These are phyloP conservation scores for Monopis laevigella DNA, from an alignment of 2,888 invertebrate genomes.

Conservation along the genomic window DNA sequence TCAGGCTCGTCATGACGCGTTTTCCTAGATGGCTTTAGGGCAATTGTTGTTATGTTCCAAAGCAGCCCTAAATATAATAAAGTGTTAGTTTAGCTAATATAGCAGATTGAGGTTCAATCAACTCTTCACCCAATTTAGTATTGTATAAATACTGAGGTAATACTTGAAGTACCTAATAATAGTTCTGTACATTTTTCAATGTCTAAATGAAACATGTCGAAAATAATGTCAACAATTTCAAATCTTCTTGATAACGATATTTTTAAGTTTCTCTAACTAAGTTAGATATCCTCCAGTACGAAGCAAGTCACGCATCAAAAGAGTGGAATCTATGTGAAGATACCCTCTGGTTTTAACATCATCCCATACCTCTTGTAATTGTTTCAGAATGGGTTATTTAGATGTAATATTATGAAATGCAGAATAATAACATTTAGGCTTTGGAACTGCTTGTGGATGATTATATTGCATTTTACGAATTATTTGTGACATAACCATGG, in stretches of 20 bases:
- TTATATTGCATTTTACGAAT: constrained; percentile 91
- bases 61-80: constrained; percentile 76
- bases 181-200: constrained; percentile 87
- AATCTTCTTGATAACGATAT: constrained; percentile 75
- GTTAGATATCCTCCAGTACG: constrained; percentile 86
- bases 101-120: constrained; percentile 83
- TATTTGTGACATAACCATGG: constrained; percentile 83
- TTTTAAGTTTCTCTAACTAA: constrained; percentile 79
- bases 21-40: constrained; percentile 68
- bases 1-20: constrained; percentile 70
- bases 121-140: constrained; percentile 71
- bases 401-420: constrained; percentile 78
- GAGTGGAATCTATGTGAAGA: constrained; percentile 85
- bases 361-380: constrained; percentile 77
- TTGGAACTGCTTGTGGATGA: constrained; percentile 77
- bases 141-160: constrained; percentile 79
- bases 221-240: constrained; percentile 86
- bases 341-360: constrained; percentile 79
- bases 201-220: constrained; percentile 90
- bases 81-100: constrained; percentile 79
- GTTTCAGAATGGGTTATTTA: constrained; percentile 78
- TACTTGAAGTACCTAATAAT: constrained; percentile 76
- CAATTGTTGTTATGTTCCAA: constrained; percentile 67
- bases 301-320: constrained; percentile 81
- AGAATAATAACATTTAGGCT: constrained; percentile 70